Evolutionary conservation across 2,797 vertebrate genomes (phyloP).

Genomic region (Acanthornis magna): DNA sequence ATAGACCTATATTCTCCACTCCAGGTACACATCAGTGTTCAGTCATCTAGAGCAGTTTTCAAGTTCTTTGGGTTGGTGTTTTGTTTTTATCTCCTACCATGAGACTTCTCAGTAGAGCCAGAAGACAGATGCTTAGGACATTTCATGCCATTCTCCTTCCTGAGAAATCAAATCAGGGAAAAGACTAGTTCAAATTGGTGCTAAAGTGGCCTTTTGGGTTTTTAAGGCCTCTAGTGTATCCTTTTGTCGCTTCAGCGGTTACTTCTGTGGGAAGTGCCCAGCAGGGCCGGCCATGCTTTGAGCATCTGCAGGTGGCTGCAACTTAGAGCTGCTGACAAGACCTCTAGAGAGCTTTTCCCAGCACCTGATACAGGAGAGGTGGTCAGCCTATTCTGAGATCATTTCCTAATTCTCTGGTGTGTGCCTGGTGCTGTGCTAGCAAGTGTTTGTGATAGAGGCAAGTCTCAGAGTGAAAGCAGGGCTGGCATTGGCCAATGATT

Average conservation of each 20-base stretch:
- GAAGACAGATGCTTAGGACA: not conserved
- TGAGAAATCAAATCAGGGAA: not conserved
- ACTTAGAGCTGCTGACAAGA: slow-evolving; percentile 32
- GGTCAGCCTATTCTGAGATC: not conserved
- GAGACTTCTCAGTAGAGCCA: not conserved
- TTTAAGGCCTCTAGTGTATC: not conserved
- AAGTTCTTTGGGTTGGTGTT: not conserved
- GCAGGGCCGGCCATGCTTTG: not conserved
- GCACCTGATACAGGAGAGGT: not conserved
- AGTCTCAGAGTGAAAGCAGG: not conserved
- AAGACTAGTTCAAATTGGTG: not conserved
- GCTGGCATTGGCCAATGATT: not conserved
- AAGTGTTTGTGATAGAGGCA: not conserved
- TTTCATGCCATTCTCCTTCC: not conserved
- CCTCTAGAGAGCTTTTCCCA: slow-evolving; percentile 1
- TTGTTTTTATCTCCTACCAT: not conserved
- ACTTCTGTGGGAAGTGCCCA: not conserved
- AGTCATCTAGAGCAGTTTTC: not conserved
- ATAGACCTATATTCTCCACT: not conserved
- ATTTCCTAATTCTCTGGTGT: not conserved
- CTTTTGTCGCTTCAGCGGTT: not conserved
- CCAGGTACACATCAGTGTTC: not conserved
- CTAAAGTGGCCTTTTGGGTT: not conserved
- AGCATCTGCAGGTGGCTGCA: not conserved
- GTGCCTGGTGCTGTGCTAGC: not conserved